phyloP scores from a whole-genome alignment of 1,140 invertebrate species.

The Aphelenchoides besseyi region DNA sequence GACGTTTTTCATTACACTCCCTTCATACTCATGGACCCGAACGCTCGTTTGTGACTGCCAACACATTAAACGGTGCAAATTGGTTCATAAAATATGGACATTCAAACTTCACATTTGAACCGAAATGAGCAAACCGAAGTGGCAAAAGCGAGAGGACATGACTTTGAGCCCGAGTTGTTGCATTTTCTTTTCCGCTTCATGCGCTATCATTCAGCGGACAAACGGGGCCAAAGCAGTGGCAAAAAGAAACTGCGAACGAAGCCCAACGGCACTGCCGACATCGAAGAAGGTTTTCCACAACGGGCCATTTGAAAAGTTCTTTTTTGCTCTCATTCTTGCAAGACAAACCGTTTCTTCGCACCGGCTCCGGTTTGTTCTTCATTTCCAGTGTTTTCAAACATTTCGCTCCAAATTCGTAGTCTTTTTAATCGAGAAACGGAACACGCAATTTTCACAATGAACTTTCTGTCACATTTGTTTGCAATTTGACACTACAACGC shows the following conservation, averaged over 20 bases:
- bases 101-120: no score
- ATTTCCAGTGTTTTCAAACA: neutral
- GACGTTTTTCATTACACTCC: no score
- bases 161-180: neutral
- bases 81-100: no score
- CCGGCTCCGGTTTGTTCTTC: neutral
- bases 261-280: neutral
- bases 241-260: neutral
- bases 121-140: neutral
- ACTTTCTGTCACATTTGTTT: neutral
- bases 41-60: no score
- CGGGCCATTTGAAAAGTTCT: slow-evolving; percentile 3
- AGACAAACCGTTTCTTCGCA: neutral
- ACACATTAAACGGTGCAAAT: no score
- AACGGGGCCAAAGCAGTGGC: neutral
- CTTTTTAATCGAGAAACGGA: neutral
- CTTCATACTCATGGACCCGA: no score
- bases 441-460: no score
- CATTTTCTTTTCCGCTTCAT: slow-evolving; percentile 3
- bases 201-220: neutral
- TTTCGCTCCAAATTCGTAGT: neutral
- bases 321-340: neutral
- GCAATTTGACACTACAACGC: no score
- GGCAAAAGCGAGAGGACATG: neutral
- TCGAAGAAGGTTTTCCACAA: neutral